A percentile compares a stretch with the other conserved stretches of the same genome.
Evolutionary conservation across 2,797 vertebrate species (phyloP).

Genomic region (Galagoides demidoff): DNA sequence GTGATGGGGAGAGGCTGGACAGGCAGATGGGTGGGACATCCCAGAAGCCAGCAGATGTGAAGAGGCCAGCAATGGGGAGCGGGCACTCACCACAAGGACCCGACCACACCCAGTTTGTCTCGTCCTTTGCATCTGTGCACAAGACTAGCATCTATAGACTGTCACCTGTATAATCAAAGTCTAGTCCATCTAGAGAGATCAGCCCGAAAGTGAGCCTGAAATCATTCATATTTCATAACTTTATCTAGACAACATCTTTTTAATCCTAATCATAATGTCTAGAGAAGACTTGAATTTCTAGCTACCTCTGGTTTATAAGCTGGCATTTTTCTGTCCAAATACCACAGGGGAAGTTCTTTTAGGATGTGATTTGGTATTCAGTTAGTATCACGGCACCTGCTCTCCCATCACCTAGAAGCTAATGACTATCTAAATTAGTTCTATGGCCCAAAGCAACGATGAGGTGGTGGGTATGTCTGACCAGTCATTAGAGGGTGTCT

Average conservation of each 20-base stretch:
- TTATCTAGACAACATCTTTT: background rate
- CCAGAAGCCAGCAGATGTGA: background rate
- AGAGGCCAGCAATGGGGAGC: background rate
- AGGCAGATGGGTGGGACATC: background rate
- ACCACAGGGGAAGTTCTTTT: slow-evolving; percentile 35
- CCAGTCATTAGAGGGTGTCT: slow-evolving; percentile 82
- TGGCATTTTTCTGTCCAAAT: slow-evolving; percentile 43
- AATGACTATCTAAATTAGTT: slow-evolving; percentile 84
- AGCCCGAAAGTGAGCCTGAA: background rate
- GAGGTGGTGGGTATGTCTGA: slow-evolving; percentile 78
- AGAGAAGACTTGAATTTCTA: background rate
- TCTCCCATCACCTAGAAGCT: slow-evolving; percentile 76
- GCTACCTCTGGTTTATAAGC: background rate
- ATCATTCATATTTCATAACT: background rate
- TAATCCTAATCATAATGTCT: slow-evolving; percentile 17
- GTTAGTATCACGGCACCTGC: slow-evolving; percentile 45
- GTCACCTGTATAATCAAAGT: background rate
- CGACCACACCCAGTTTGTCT: background rate
- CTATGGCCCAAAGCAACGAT: slow-evolving; percentile 82
- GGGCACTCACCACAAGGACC: fast-evolving
- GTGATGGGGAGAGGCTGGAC: background rate
- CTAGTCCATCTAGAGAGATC: background rate
- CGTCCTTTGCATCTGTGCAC: background rate
- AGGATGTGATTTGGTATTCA: slow-evolving; percentile 78
- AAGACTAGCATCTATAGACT: background rate